Base-by-base conservation (phyloP, 2,113 vertebrate species). In the Thoracochromis brauschi region DNA sequence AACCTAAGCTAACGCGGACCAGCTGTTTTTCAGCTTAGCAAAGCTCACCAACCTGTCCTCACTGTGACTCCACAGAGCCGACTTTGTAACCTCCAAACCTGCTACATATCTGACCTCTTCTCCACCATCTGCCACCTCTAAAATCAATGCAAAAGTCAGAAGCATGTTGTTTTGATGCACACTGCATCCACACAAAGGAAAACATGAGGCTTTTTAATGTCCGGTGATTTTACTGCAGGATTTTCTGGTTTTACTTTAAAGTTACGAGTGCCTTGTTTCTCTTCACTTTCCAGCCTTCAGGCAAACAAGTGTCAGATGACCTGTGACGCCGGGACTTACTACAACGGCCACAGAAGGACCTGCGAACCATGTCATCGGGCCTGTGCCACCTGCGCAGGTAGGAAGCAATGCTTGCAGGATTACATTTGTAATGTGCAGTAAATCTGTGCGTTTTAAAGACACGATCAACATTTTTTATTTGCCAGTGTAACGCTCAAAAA, bases 351-450 rank as follows among this genome's bases (percentile, higher is more conserved):
- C 91, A 95, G 95, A 82, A 96, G 96, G 87, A 96, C 97, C 19
- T 99, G 99, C 92, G 98, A 99, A 82, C 95, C 94, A 2, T 99
- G 99, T 86, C 98, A 99, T 90, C 96, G 95, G 42, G 97, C 97
- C 42, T 99, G 99, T 85, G 98, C 98, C 19, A 97, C 98, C 5
- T 99, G 99, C 92, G 96, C 98, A 96, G 99, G 99, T 99, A 97
- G 33, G 63, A 80, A 42, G 9, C 38, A 14, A 2, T 78, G 19
- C 73, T 51, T 49, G 45, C 16, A 78, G 45, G 45, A 78, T n/a
- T 33, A 31, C 26, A 51, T 78, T 78, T 78, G 16, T 78, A 8
- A 51, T 51, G 1, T 51, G 7, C 10, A 51, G 7, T 51, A 33
- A 78, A 49, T 51, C 17, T 5, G 26, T 78, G 45, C 11, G 2